Conservation (phyloP, 2,113 vertebrate genomes). For the Plestiodon gilberti region DNA sequence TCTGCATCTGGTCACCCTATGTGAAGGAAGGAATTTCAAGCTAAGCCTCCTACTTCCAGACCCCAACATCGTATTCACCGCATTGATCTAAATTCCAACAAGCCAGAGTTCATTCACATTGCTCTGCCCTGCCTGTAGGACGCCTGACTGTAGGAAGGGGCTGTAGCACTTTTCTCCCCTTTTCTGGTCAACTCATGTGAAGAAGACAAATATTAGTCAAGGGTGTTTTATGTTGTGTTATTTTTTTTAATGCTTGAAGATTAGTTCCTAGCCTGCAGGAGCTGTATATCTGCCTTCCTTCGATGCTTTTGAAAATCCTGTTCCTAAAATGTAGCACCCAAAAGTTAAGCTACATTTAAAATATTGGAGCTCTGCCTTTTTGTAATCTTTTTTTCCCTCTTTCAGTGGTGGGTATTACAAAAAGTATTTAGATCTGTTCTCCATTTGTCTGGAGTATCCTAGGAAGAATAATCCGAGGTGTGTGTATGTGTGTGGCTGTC, state of each 20-base stretch:
- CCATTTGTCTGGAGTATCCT: constrained; percentile 14
- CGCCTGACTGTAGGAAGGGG: constrained; percentile 15
- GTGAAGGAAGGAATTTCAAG: background rate
- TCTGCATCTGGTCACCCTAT: background rate
- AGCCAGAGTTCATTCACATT: background rate
- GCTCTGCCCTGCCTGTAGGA: background rate
- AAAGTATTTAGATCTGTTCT: constrained; percentile 1
- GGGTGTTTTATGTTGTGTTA: constrained; percentile 29
- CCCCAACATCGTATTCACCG: background rate
- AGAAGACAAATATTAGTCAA: background rate
- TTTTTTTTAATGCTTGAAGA: background rate
- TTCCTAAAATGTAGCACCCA: constrained; percentile 20
- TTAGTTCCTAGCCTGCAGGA: constrained; percentile 19
- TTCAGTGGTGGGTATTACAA: background rate
- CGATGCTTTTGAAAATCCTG: constrained; percentile 42
- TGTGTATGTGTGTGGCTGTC: constrained; percentile 7
- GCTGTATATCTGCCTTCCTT: constrained; percentile 30
- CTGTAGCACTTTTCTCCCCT: background rate
- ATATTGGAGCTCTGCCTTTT: background rate
- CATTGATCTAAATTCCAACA: background rate
- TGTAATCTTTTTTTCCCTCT: background rate
- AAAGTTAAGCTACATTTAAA: background rate
- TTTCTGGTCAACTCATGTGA: constrained; percentile 3
- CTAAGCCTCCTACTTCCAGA: background rate
- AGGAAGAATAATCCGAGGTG: constrained; percentile 42